Base-by-base conservation (phyloP, 2,797 vertebrate genomes). In the Alectoris magna region DNA sequence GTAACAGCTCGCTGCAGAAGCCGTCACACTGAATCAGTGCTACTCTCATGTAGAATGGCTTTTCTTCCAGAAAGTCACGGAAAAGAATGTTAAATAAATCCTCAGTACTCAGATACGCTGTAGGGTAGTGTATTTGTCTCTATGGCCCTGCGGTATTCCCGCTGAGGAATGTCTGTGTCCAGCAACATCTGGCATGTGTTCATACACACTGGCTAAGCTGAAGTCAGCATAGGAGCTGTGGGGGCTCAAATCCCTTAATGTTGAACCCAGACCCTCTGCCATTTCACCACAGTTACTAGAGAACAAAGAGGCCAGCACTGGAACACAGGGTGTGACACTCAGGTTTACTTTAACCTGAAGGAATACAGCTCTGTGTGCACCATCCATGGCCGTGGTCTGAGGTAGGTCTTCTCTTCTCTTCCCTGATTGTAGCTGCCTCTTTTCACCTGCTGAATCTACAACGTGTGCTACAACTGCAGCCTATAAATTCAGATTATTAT, bases 31-130 rank as follows among this genome's bases (percentile, higher is more conserved):
- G 80, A 88, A 95, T 94, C 87, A 90, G 80, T 82, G 51, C 66
- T 12, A 62, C 53, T 78, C 67, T 86, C 78, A 76, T 3, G 0
- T 73, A 49, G 77, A 86, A 93, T 87, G 59, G 36, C 70, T 88
- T 85, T 91, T 90, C 62, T 90, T 95, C 77, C 36, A 90, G 79
- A 75, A 83, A 83, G 72, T 53, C 75, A 14, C 49, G 22, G 62
- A 83, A 80, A 77, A 69, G 86, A 92, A 89, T 31, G 84, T 64
- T 53, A 87, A 94, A 91, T 94, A 95, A 95, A 95, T 90, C 83
- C 67, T 88, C 63, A 66, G 0, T 44, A n/a, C n/a, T 84, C 63
- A 76, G 86, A 79, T 58, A 46, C 51, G 6, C 46, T 17, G 15
- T 41, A 51, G 41, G 87, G 38, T 48, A 87, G 84, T 60, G 68